Conservation (phyloP, 2,888 invertebrate species). For the Eurois occulta region DNA sequence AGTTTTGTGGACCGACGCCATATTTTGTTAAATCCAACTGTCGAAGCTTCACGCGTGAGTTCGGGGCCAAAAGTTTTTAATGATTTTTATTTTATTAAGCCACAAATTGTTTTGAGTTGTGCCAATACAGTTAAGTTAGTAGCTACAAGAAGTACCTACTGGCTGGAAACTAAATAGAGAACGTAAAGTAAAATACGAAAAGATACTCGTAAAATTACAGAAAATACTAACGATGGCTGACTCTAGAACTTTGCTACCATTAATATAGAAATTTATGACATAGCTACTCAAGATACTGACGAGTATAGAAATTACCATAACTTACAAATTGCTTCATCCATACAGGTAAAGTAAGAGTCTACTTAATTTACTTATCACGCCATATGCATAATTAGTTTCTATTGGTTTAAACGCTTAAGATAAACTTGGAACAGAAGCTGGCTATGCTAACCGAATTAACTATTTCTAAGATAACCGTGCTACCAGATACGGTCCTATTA, state of each 20-base stretch:
- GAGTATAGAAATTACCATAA: slow-evolving; percentile 22
- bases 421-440: slow-evolving; percentile 56
- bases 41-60: slow-evolving; percentile 25
- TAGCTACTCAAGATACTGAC: neutral
- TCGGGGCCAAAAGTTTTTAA: slow-evolving; percentile 22
- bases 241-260: neutral
- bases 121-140: neutral
- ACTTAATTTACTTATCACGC: slow-evolving; percentile 40
- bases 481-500: slow-evolving; percentile 58
- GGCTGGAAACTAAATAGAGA: neutral
- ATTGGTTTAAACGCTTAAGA: slow-evolving; percentile 53
- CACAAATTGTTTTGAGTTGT: slow-evolving; percentile 28
- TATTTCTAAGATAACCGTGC: slow-evolving; percentile 60
- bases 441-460: slow-evolving; percentile 56
- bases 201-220: neutral
- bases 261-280: slow-evolving; percentile 13
- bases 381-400: slow-evolving; percentile 47
- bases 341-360: slow-evolving; percentile 30
- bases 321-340: slow-evolving; percentile 35
- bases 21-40: slow-evolving; percentile 48
- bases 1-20: slow-evolving; percentile 53
- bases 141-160: neutral
- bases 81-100: slow-evolving; percentile 40
- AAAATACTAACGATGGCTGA: neutral
- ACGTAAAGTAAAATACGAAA: neutral